These are phyloP conservation scores for Caenorhabditis zanzibari DNA, from an alignment of 2,888 invertebrate species.

Conservation along the genomic window DNA sequence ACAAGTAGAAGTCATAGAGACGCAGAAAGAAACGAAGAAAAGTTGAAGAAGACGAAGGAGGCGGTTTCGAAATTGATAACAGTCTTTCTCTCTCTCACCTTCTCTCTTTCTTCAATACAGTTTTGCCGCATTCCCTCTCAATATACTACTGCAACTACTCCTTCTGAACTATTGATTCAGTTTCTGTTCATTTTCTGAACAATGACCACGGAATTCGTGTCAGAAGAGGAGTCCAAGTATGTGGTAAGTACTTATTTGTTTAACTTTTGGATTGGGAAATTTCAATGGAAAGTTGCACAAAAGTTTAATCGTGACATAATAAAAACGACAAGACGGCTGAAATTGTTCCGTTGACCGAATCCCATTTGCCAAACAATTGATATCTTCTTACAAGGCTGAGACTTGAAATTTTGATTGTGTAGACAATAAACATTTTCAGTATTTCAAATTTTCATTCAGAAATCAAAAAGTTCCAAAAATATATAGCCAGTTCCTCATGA, in stretches of 20 bases:
- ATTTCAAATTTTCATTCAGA: too few relatives aligned
- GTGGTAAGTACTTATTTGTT: constrained; percentile 49
- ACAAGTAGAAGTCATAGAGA: constrained; percentile 13
- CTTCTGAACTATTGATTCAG: constrained; percentile 39
- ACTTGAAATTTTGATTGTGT: too few relatives aligned
- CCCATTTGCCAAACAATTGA: too few relatives aligned
- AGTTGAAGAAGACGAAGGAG: constrained; percentile 26
- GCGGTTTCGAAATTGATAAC: constrained; percentile 63
- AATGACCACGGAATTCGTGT: constrained; percentile 60
- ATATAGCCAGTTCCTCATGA: not conserved
- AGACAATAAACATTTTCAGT: too few relatives aligned
- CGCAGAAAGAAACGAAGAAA: constrained; percentile 10
- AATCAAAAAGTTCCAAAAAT: too few relatives aligned
- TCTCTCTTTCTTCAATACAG: constrained; percentile 20
- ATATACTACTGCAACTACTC: constrained; percentile 17
- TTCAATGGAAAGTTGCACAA: not conserved
- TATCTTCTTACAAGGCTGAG: too few relatives aligned
- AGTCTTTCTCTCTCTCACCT: constrained; percentile 19
- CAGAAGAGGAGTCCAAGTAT: constrained; percentile 62
- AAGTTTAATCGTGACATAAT: too few relatives aligned
- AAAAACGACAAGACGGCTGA: too few relatives aligned
- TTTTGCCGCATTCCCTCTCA: constrained; percentile 34
- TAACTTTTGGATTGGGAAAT: constrained; percentile 13
- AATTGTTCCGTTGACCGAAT: too few relatives aligned
- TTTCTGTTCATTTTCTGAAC: constrained; percentile 18